Base-by-base conservation (phyloP, 2,797 vertebrate species). In the Enteromius thamalakanensis region DNA sequence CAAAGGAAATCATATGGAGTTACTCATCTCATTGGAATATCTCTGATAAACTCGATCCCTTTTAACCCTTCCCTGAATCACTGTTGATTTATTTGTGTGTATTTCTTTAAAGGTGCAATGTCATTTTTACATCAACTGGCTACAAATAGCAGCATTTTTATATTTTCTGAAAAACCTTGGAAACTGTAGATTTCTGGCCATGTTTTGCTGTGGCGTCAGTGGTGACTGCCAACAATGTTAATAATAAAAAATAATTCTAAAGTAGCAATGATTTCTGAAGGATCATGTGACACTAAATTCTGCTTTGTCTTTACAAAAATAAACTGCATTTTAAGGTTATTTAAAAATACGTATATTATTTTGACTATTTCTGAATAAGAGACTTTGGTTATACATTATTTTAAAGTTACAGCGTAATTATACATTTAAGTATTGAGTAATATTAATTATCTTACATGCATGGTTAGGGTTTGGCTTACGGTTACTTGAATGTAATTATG, bases 1-100 rank as follows among this genome's bases (percentile, higher is more conserved):
- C 89, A 90, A 90, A 90, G 90, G 84, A 85, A 89, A 88, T 85
- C 84, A 90, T 84, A 88, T 89, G 87, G 92, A 89, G 62, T 91
- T 91, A 88, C 88, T 88, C 85, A 84, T 83, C 84, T 84, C 86
- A 88, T 90, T 89, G 67, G 91, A 93, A 90, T 87, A 88, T 75
- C 12, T 58, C 51, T 82, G 58, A 82, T 62, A 79, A 51, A 17
- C 23, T 68, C 76, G 58, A 65, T 76, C 26, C 76, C 42, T 15
- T 78, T 60, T 80, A 81, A 85, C 80, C 55, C 80, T 82, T 78
- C 68, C 65, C 72, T 88, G 76, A 45, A 14, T 79, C 70, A 19
- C 19, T 62, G n/a, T 42, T 68, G 6, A 68, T 70, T 60, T 60
- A 60, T 58, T 58, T 60, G n/a, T 23, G 9, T 58, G 9, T 26